phyloP scores from a whole-genome alignment of 35 echinoderm and acorn worm genomes.

The Eucidaris tribuloides region DNA sequence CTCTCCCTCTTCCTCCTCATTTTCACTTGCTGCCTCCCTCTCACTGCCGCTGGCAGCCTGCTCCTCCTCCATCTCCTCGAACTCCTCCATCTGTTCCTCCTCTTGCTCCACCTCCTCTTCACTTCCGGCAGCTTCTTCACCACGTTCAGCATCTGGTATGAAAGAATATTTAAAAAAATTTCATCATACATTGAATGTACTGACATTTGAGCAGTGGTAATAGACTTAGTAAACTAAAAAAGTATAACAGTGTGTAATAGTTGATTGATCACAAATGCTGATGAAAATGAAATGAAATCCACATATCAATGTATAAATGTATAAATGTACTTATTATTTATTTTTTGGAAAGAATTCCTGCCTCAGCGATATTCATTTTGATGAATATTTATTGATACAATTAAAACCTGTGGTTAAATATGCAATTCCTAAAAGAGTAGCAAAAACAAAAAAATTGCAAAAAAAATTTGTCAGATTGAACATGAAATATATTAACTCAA shows the following conservation, averaged over 20 bases:
- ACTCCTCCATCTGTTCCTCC: constrained; percentile 17
- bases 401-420: too few relatives aligned
- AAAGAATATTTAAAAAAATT: background rate
- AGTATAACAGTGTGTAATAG: background rate
- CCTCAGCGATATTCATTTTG: too few relatives aligned
- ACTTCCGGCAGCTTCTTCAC: constrained; percentile 24
- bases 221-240: background rate
- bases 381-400: too few relatives aligned
- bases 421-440: too few relatives aligned
- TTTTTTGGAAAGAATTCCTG: too few relatives aligned
- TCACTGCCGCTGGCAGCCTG: background rate
- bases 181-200: background rate
- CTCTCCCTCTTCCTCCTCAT: background rate
- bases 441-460: too few relatives aligned
- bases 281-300: background rate
- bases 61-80: constrained; percentile 13
- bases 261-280: background rate
- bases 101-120: constrained; percentile 31
- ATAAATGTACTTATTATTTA: too few relatives aligned
- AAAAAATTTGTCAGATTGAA: too few relatives aligned
- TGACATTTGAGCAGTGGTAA: background rate
- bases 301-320: too few relatives aligned
- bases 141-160: background rate
- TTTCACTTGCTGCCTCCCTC: constrained; percentile 2
- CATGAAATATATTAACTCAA: too few relatives aligned